Evolutionary conservation across 2,113 vertebrate genomes (phyloP), one percentile per base, ranked within the genome.

Genomic region (Xiphophorus hellerii): DNA sequence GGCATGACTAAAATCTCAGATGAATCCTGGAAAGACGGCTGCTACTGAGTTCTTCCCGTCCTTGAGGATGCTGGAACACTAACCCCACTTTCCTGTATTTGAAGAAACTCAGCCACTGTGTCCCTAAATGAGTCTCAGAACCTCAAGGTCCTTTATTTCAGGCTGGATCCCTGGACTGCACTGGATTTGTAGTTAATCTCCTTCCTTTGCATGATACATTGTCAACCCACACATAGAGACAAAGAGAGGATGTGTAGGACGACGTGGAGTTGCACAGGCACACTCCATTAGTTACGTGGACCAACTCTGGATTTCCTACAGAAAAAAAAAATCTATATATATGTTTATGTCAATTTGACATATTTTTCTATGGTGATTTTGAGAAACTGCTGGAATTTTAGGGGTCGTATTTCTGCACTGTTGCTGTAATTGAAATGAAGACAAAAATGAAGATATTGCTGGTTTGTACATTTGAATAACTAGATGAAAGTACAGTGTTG

Each of bases 21-120:
- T 0, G 96, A 98, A 22, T 95, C 96, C 30, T 98, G 96, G 97
- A 98, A 96, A 92, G 96, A 97, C 0, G 96, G 96, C 64, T 97
- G 96, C 79, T 97, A 97, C 93, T 98, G 92, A 96, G 5, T 28
- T 72, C 48, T 5, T 31, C 63, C 44, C 5, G 44, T 48, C 44
- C 17, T 82, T 80, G 90, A 83, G 81, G 84, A 86, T 85, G 81
- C 83, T 88, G 82, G 81, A 87, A 70, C 58, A 67, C 29, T 69
- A 44, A 62, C 77, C 71, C 29, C 25, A 85, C 33, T 62, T 77
- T 63, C 73, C 51, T 78, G 1, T 25, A 11, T 37, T 22, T 3
- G 29, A 70, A 68, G 76, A 58, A 69, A 80, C 35, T 76, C 70
- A 79, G 74, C 65, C 61, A 75, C 75, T 62, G 73, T 77, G 73